phyloP scores from a whole-genome alignment of 2,113 vertebrate genomes.

The Carlito syrichta region DNA sequence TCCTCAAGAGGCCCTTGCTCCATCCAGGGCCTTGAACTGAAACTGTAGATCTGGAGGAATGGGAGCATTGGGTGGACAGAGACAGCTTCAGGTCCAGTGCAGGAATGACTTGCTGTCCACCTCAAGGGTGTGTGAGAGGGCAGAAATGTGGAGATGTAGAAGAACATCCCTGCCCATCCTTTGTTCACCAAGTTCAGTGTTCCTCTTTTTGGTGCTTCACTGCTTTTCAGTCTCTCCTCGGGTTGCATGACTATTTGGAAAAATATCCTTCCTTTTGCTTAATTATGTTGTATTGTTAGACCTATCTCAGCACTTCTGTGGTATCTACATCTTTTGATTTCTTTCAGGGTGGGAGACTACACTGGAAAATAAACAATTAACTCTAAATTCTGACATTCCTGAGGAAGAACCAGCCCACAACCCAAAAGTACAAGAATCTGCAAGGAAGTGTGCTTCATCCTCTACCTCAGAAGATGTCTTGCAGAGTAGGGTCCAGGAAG shows the following conservation, averaged over 20 bases:
- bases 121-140: no score
- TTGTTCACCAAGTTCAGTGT: neutral
- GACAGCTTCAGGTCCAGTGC: neutral
- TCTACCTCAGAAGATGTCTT: neutral
- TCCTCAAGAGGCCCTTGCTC: neutral
- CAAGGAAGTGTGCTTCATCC: neutral
- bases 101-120: neutral
- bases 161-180: accelerated
- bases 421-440: neutral
- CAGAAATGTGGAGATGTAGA: accelerated
- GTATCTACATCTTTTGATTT: neutral
- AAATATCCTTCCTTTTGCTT: neutral
- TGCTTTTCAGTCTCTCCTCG: neutral
- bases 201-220: neutral
- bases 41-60: neutral
- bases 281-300: accelerated
- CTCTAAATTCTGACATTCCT: neutral
- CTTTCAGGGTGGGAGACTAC: slow-evolving; percentile 69
- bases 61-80: neutral
- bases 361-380: neutral
- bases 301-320: neutral
- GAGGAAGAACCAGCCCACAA: neutral
- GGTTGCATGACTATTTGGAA: neutral
- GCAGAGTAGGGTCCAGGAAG: neutral
- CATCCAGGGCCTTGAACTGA: neutral